Base-by-base conservation (phyloP, 2,113 vertebrate genomes). In the Crotalus viridis region DNA sequence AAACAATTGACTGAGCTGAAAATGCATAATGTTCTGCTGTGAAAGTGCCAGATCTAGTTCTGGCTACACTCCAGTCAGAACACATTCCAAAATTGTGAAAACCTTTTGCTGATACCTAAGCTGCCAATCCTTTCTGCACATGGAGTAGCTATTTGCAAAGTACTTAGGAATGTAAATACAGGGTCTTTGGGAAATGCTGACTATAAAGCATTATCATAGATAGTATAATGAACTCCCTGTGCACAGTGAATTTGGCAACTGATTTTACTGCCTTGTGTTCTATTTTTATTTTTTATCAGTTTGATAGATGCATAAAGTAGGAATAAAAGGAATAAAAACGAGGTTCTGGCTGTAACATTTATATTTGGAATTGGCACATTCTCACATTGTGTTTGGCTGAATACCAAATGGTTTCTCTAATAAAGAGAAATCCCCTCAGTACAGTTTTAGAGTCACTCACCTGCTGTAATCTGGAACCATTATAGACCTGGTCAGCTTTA, bases 91-190 rank as follows among this genome's bases (percentile, higher is more conserved):
- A 10, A 94, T 88, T 93, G 56, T 89, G 61, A 74, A 69, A 91
- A 93, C 89, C 90, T 48, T 24, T 10, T 87, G 93, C 74, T 94
- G 92, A 88, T 87, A 94, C 69, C 91, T 93, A 92, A 61, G 55
- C 92, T 94, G 95, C 91, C 91, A 94, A 90, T 85, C 56, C 94
- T 93, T 88, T 94, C 81, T 92, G 3, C 24, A 3, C 33, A 93
- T 48, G 43, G 0, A 95, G 52, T 28, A 95, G 92, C 64, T 97
- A 96, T 96, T 96, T 95, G 94, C 92, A 95, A 94, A 81, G 24
- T 93, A 90, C 89, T 95, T 95, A 93, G 93, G 95, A 95, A 94
- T 95, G 94, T 95, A 96, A 96, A 96, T 93, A 96, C 55, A 94
- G 92, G 93, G 94, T 90, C 54, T 74, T 74, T 87, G 88, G 33